phyloP scores from a whole-genome alignment of 2,797 vertebrate species.

The Onychomys arenicola region DNA sequence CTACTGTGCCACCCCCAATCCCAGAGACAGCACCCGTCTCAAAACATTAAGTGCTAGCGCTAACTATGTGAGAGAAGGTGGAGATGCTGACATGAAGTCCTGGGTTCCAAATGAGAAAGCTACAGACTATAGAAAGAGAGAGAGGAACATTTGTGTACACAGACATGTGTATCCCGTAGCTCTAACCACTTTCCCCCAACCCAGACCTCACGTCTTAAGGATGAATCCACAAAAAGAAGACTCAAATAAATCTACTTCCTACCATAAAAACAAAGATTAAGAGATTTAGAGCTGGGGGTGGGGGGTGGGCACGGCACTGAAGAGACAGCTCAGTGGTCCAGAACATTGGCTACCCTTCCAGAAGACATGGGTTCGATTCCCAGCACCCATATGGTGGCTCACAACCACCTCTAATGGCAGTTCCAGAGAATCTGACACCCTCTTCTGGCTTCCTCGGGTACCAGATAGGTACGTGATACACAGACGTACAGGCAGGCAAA shows the following conservation, averaged over 20 bases:
- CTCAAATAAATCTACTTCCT: not conserved
- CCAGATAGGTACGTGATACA: not conserved
- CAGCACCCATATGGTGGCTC: not conserved
- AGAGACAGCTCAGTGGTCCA: not conserved
- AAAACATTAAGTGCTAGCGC: not conserved
- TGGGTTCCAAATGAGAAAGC: not conserved
- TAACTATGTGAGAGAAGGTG: not conserved
- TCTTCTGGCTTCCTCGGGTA: not conserved
- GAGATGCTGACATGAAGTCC: not conserved
- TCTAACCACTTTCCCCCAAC: not conserved
- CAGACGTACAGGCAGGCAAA: not conserved
- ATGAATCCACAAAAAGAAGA: not conserved
- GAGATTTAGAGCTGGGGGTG: not conserved
- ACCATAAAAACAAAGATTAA: not conserved
- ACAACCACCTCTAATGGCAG: not conserved
- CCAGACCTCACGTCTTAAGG: not conserved
- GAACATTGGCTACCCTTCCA: not conserved
- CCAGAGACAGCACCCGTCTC: not conserved
- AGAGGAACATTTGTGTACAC: fast-evolving
- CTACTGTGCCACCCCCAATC: not conserved
- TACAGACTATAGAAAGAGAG: not conserved
- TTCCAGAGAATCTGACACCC: not conserved
- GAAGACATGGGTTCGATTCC: not conserved
- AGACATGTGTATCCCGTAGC: no score
- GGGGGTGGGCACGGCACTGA: not conserved